Evolutionary conservation across 2,113 vertebrate genomes (phyloP), one percentile per base, ranked within the genome.

Genomic region (Anser brachyrhynchus): DNA sequence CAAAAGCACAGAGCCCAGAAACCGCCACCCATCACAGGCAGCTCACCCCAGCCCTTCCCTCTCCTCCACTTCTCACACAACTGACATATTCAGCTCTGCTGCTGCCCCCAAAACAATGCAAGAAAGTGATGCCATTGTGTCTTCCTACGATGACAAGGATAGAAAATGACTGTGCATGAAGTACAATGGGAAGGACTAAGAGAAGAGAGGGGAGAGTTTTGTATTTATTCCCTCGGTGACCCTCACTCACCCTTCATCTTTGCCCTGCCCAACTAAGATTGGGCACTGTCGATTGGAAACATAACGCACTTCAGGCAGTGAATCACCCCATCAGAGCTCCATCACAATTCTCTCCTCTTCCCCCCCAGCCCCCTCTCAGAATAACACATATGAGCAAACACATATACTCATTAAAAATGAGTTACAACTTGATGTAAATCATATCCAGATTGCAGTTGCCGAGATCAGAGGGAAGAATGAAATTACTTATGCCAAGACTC

Each of bases 381-480:
- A 75, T 72, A 86, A 89, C 41, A 84, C 73, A 46, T 7, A 78
- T 13, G 21, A 91, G 35, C 73, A 91, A 91, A 92, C 49, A 89
- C 65, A 69, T 6, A 93, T 16, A 95, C 70, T 93, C 93, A 79
- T 95, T 92, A 87, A 96, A 91, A 80, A 95, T 75, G 76, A 94
- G 55, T 96, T 97, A 94, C 84, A 95, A 96, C 92, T 93, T 75
- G 73, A 97, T 54, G 55, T 72, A 97, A 95, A 96, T 71, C 69
- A 95, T n/a, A 94, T 78, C 92, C 91, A 97, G 92, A 96, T 76
- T 89, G 74, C 62, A 91, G 77, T 59, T 92, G 73, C 94, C 79
- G 39, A 94, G 92, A 96, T 95, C 94, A 97, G 93, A 92, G 94
- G 90, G 92, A 91, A 94, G 66, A 94, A 81, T 64, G 28, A 90